Conservation (phyloP, 2,797 vertebrate species). For the Austrolebias charrua region DNA sequence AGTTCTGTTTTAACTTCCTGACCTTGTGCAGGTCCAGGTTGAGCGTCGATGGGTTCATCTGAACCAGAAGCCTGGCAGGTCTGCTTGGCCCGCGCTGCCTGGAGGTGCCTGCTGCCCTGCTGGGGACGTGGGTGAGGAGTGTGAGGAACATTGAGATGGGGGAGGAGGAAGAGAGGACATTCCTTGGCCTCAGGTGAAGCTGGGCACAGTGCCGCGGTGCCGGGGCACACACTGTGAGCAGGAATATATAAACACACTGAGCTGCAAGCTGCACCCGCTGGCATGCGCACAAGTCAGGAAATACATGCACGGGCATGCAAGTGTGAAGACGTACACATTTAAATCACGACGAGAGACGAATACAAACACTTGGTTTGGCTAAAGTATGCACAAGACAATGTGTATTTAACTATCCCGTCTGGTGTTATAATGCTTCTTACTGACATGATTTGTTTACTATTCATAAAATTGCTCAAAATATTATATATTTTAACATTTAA, state of each 20-base stretch:
- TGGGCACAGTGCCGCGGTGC: slow-evolving; percentile 57
- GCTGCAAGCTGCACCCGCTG: slow-evolving; percentile 68
- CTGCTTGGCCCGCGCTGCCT: slow-evolving; percentile 48
- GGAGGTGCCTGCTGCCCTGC: slow-evolving; percentile 64
- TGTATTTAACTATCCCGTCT: no score
- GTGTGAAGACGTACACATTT: slow-evolving; percentile 26
- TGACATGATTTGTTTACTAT: no score
- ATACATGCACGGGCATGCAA: slow-evolving; percentile 44
- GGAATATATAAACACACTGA: slow-evolving; percentile 69
- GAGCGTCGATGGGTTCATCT: slow-evolving; percentile 40
- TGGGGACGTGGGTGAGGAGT: slow-evolving; percentile 66
- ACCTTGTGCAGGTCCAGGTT: slow-evolving; percentile 68
- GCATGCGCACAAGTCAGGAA: slow-evolving; percentile 22
- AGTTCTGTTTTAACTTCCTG: slow-evolving; percentile 54
- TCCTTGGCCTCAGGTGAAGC: slow-evolving; percentile 73
- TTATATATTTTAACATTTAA: no score
- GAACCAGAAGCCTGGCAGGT: slow-evolving; percentile 56
- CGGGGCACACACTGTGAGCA: slow-evolving; percentile 60
- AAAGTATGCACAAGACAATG: slow-evolving; percentile 12
- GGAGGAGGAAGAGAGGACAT: slow-evolving; percentile 68
- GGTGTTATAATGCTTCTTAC: no score
- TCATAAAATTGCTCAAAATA: no score
- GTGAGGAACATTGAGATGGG: slow-evolving; percentile 60
- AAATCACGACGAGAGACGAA: slow-evolving; percentile 39
- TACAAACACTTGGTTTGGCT: slow-evolving; percentile 20